Conservation (phyloP, 2,888 invertebrate species). For the Cremastobaeus sp. region DNA sequence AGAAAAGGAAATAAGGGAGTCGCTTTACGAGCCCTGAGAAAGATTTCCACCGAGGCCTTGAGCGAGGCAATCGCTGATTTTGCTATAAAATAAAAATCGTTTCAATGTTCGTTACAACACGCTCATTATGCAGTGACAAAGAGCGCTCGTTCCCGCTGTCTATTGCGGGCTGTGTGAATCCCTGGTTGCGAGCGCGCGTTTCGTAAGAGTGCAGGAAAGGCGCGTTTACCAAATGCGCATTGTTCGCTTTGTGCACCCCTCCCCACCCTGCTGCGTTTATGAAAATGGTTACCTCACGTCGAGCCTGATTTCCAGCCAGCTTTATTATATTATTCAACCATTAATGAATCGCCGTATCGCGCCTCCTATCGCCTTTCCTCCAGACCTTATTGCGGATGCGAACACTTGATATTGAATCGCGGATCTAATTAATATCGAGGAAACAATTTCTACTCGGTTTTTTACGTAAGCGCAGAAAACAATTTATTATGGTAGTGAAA, state of each 20-base stretch:
- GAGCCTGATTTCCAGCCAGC: constrained; percentile 19
- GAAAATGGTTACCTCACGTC: constrained; percentile 21
- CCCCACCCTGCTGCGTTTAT: neutral
- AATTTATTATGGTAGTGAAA: constrained; percentile 3
- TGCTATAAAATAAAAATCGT: constrained; percentile 16
- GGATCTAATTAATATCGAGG: constrained; percentile 40
- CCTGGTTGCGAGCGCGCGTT: constrained; percentile 12
- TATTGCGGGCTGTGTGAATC: constrained; percentile 43
- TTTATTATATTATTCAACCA: too few species aligned
- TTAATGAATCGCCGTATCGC: constrained; percentile 1
- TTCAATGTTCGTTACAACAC: constrained; percentile 17
- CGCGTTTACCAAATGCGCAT: constrained; percentile 31
- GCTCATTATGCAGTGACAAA: constrained; percentile 40
- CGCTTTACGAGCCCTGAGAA: constrained; percentile 1
- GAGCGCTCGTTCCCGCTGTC: constrained; percentile 25
- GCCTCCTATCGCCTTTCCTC: neutral
- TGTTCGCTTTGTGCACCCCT: too few species aligned
- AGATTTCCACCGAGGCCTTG: constrained; percentile 26
- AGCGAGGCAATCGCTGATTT: constrained; percentile 12
- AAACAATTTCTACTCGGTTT: constrained; percentile 24
- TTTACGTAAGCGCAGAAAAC: constrained; percentile 27
- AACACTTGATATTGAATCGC: constrained; percentile 21
- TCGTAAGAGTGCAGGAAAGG: constrained; percentile 43
- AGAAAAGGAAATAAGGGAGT: neutral
- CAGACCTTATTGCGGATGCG: neutral